Base-by-base conservation (phyloP, 53 echinoderm and acorn worm genomes). In the Stichopus horrens region DNA sequence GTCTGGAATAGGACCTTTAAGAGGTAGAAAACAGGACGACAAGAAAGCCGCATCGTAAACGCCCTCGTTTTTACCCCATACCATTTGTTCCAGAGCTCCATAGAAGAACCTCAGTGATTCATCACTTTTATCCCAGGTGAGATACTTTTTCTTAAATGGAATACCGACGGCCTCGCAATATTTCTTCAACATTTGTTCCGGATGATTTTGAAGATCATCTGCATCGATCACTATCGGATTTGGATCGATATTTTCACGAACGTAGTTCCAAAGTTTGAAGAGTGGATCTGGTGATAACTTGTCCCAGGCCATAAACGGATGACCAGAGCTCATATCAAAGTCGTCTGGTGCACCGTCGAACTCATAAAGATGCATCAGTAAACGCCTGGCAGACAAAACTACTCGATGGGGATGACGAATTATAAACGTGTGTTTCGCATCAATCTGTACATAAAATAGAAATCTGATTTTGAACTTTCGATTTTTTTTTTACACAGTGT, bases 161-260 rank as follows among this genome's bases (percentile, higher is more conserved):
- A 86, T 73, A 1, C 86, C 86, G 67, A 86, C 74, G 10, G 73
- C 73, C 19, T 86, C 86, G 53, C 53, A 74, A 22, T 86, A 86
- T 37, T 86, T 86, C 8, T 53, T 53, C 52, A 86, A 74, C 5
- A 73, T 86, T 21, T 86, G 22, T 73, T 86, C 86, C 4, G 86
- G 86, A 74, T 86, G 55, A 68, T 53, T 86, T 56, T 73, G 73
- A 19, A 86, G 74, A 20, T 86, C 86, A 86, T 86, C 86, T 53
- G 86, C 86, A 86, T 86, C 86, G 52, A 86, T 86, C 22, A 86
- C 74, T 52, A 74, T 55, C 21, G 86, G 86, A 53, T 86, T 74
- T 71, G 74, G 73, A 56, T 86, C 86, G 51, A 71, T 74, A 52
- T 73, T 86, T 54, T 86, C 74, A 8, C 86, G 73, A n/a, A 86